Evolutionary conservation across 2,797 vertebrate species (phyloP).

Genomic region (Lagorchestes hirsutus): DNA sequence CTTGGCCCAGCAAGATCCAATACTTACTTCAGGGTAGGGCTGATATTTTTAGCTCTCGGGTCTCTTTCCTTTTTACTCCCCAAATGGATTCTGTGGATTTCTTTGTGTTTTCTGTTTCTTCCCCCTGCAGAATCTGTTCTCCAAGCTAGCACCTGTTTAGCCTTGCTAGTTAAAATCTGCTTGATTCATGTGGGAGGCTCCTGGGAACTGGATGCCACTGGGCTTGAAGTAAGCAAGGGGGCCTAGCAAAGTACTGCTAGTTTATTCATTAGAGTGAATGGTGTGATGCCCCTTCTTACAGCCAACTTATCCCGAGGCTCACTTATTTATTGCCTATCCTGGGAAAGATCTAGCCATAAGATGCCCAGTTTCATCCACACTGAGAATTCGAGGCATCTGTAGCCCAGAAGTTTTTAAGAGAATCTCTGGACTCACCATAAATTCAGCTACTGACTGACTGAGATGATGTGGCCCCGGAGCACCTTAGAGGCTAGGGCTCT

Average conservation of each 20-base stretch:
- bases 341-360: slow-evolving; percentile 23
- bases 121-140: slow-evolving; percentile 53
- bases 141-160: slow-evolving; percentile 36
- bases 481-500: no score
- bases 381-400: background rate
- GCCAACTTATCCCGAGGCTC: slow-evolving; percentile 27
- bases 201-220: slow-evolving; percentile 1
- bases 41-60: slow-evolving; percentile 62
- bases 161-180: slow-evolving; percentile 45
- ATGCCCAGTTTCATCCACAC: slow-evolving; percentile 22
- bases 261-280: slow-evolving; percentile 28
- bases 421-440: background rate
- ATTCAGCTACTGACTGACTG: background rate
- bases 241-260: no score
- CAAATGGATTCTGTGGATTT: slow-evolving; percentile 16
- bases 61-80: slow-evolving; percentile 31
- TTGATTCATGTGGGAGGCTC: background rate
- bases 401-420: background rate
- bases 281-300: background rate
- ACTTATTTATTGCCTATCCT: slow-evolving; percentile 39
- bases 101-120: slow-evolving; percentile 41
- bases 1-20: slow-evolving; percentile 32
- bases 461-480: background rate
- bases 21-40: slow-evolving; percentile 40
- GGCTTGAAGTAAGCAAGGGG: background rate